phyloP scores from a whole-genome alignment of 2,888 invertebrate species.

The Tetanocera ferruginea region DNA sequence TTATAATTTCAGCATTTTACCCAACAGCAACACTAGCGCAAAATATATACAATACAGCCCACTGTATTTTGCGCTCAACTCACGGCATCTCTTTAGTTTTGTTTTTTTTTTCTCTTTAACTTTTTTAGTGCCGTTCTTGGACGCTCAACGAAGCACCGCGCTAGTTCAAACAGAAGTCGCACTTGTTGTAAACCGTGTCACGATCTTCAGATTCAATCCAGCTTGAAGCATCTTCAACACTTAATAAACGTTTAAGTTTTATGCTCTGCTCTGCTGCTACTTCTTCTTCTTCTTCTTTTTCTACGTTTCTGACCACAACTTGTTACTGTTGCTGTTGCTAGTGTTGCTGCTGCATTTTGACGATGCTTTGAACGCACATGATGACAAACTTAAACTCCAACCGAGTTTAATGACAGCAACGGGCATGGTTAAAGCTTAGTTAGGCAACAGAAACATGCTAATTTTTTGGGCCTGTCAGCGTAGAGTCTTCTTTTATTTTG shows the following conservation, averaged over 20 bases:
- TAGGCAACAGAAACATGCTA: slow-evolving; percentile 16
- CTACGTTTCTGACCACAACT: not conserved
- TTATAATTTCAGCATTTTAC: too few species aligned
- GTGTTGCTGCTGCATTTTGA: not conserved
- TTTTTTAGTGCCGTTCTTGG: not conserved
- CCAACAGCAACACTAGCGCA: too few species aligned
- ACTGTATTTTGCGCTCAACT: not conserved
- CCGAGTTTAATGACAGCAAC: not conserved
- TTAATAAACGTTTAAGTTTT: too few species aligned
- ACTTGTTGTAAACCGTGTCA: slow-evolving; percentile 1
- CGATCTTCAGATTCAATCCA: not conserved
- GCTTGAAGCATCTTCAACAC: not conserved
- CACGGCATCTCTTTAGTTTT: not conserved
- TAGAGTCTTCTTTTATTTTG: not conserved
- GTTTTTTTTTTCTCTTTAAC: too few species aligned
- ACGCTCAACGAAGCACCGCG: not conserved
- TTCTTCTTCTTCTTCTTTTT: not conserved
- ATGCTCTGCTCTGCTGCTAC: too few species aligned
- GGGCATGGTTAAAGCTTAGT: not conserved
- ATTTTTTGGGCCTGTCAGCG: slow-evolving; percentile 13
- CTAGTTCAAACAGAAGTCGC: not conserved
- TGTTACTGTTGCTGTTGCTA: not conserved
- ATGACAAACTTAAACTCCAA: not conserved
- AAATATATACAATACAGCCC: not conserved
- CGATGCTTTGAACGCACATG: too few species aligned